phyloP scores from a whole-genome alignment of 2,113 vertebrate species.

The Marcusenius ussheri region DNA sequence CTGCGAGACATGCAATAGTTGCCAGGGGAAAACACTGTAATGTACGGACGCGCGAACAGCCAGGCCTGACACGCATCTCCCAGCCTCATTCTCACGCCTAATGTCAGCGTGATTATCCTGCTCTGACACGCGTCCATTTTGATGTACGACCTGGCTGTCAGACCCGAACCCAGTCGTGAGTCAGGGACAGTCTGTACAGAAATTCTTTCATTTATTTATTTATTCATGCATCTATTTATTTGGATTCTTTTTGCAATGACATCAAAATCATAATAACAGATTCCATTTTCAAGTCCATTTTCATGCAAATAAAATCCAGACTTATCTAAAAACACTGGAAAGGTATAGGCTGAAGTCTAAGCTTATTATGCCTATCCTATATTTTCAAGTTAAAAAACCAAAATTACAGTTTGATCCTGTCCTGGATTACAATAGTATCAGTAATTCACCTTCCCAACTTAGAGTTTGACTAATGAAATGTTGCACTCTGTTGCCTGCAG shows the following conservation, averaged over 20 bases:
- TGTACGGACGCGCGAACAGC: background rate
- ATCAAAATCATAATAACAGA: background rate
- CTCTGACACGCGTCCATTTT: background rate
- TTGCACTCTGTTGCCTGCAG: background rate
- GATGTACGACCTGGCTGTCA: background rate
- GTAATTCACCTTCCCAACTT: background rate
- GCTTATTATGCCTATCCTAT: background rate
- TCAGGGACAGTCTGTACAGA: background rate
- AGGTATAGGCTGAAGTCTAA: background rate
- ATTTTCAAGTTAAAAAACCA: background rate
- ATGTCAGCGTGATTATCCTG: background rate
- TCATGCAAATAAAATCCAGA: background rate
- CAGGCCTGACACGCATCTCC: background rate
- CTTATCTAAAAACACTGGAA: background rate
- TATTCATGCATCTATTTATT: background rate
- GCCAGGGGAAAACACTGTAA: background rate
- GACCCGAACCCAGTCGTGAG: background rate
- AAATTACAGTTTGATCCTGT: background rate
- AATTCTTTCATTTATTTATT: background rate
- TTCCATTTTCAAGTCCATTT: background rate
- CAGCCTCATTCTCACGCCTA: background rate
- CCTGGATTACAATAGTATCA: background rate
- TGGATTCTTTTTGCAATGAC: background rate
- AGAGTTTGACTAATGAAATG: background rate
- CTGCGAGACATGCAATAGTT: background rate